Evolutionary conservation across 2,888 invertebrate genomes (phyloP), one percentile per base, ranked within the genome.

Genomic region (Agrotis puta): DNA sequence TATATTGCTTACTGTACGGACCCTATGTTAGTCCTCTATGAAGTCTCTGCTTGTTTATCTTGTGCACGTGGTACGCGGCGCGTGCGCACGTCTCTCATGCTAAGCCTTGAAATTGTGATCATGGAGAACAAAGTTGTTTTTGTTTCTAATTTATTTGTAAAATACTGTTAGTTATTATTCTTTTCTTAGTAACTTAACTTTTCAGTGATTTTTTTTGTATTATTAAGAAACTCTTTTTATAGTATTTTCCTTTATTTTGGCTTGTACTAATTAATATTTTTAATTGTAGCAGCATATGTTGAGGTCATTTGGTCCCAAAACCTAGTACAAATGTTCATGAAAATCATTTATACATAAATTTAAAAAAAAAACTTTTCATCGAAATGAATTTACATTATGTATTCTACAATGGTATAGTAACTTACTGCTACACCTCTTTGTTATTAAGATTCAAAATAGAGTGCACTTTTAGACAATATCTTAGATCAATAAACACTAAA

Each of bases 61-160:
- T 65, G 72, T 54, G 71, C 67, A 66, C 74, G 73, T 63, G 71
- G 61, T 45, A 67, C 76, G 22, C 24, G 22, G n/a, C 24, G 64
- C 64, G 64, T 45, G 64, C 79, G 85, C 85, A 77, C 75, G 78
- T 82, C 81, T 86, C 82, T 86, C 83, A 85, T 81, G 87, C 88
- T 86, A 77, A 84, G 92, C 92, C 90, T 90, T 89, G 85, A 85
- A 88, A 88, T 91, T 93, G 94, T 95, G 94, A 95, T 94, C 90
- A 89, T 88, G 86, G 93, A 93, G 95, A 95, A 94, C 95, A 95
- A 95, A 93, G 92, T 94, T 95, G 95, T 95, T 95, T 95, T 95
- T 94, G 95, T 95, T 95, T 95, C 94, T 95, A 94, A 95, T 95
- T 95, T 95, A 95, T 95, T 95, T 95, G 94, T 95, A 94, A 90